Evolutionary conservation across 2,113 vertebrate genomes (phyloP), one percentile per base, ranked within the genome.

Genomic region (Lipophrys pholis): DNA sequence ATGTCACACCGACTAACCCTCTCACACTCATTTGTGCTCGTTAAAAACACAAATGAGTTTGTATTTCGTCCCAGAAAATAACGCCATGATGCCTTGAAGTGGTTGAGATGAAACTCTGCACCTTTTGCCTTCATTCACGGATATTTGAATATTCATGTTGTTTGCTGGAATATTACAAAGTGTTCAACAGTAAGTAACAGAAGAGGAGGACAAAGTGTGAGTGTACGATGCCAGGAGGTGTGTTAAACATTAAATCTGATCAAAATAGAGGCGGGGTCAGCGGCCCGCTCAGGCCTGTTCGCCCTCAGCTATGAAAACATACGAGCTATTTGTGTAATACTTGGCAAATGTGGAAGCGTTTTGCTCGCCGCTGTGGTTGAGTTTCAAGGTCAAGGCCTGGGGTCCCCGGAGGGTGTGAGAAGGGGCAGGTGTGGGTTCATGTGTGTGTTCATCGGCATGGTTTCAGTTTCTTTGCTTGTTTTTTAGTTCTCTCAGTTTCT

Each of bases 331-430:
- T 78, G 70, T 76, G 76, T 30, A 40, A 55, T 78, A 66, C 90
- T 86, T 90, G 66, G 78, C 57, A 83, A 91, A 91, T 81, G 85
- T 91, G 85, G 87, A 87, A 89, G 71, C 85, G 36, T 73, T 91
- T 90, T 87, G 53, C 65, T 69, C 54, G 2, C 42, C 16, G 30
- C 8, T 3, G 60, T 78, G 63, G 70, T 82, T 36, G 36, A 39
- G 76, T 81, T 82, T 78, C 60, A 3, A 72, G 69, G 81, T 87
- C 63, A 59, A 80, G 81, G 80, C 69, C 80, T 50, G 11, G 51
- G 46, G 10, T 43, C 69, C 74, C 59, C 57, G 21, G 64, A 65
- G 68, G 12, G n/a, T 77, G 67, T 67, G 56, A 55, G 35, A 50
- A 54, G 53, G 55, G 64, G 61, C 73, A 58, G 60, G 78, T 70